A percentile compares a stretch with the other conserved stretches of the same genome.
Evolutionary conservation across 2,888 invertebrate species (phyloP).

Genomic region (Coenonympha arcania): DNA sequence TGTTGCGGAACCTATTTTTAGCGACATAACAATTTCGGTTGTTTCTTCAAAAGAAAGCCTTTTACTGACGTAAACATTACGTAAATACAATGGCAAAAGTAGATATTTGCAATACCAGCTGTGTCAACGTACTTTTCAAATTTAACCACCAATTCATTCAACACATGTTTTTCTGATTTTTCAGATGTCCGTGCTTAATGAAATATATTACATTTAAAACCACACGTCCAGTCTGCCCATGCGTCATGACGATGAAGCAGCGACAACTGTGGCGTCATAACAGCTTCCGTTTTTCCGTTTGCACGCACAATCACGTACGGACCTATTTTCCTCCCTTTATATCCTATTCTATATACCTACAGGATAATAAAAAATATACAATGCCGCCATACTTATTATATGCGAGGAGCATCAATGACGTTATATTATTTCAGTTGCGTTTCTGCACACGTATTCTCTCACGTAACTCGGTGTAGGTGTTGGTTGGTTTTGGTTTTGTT

Average conservation of each 20-base stretch:
- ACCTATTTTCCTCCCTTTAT: neutral
- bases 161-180: too few species aligned
- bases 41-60: neutral
- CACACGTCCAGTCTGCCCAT: constrained; percentile 11
- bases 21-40: constrained; percentile 3
- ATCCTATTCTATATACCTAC: neutral
- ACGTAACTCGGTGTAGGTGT: too few species aligned
- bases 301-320: too few species aligned
- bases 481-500: too few species aligned
- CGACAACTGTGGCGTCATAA: constrained; percentile 16
- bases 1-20: constrained; percentile 12
- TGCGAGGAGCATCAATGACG: too few species aligned
- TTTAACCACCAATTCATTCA: too few species aligned
- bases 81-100: neutral
- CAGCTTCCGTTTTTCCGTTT: constrained; percentile 17
- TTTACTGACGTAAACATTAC: neutral
- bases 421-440: too few species aligned
- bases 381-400: neutral
- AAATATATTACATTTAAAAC: neutral
- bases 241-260: constrained; percentile 16
- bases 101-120: neutral
- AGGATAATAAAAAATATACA: neutral
- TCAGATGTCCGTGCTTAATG: too few species aligned
- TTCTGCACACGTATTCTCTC: too few species aligned
- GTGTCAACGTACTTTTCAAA: too few species aligned